phyloP scores from a whole-genome alignment of 1,140 invertebrate genomes.

The Tribolium castaneum region DNA sequence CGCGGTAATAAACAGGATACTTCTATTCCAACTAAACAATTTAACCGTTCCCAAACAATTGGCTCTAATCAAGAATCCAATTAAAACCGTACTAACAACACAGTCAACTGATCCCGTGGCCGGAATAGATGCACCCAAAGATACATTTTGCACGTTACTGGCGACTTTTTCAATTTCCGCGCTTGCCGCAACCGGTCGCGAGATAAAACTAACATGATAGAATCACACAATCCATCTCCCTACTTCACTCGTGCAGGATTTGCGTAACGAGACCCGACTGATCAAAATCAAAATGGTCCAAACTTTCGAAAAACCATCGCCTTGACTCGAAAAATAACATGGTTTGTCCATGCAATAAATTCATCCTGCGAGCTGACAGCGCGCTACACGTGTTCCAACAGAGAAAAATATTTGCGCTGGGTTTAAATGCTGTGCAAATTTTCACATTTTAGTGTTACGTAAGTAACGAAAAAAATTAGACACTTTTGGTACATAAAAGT shows the following conservation, averaged over 20 bases:
- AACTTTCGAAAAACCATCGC: neutral
- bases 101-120: neutral
- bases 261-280: neutral
- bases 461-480: slow-evolving; percentile 1
- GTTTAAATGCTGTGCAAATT: neutral
- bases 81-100: slow-evolving; percentile 25
- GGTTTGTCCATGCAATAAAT: neutral
- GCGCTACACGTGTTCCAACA: neutral
- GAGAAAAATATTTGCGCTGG: neutral
- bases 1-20: slow-evolving; percentile 14
- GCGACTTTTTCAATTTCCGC: slow-evolving; percentile 1
- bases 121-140: slow-evolving; percentile 5
- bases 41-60: slow-evolving; percentile 35
- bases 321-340: neutral
- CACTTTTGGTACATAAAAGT: neutral
- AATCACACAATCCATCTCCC: slow-evolving; percentile 18
- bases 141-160: slow-evolving; percentile 11
- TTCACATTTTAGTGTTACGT: neutral
- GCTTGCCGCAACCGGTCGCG: slow-evolving; percentile 13
- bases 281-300: neutral
- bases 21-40: slow-evolving; percentile 17
- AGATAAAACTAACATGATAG: slow-evolving; percentile 26
- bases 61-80: slow-evolving; percentile 30
- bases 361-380: neutral
- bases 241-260: neutral